Conservation (phyloP, 2,797 vertebrate species). For the Artibeus jamaicensis region DNA sequence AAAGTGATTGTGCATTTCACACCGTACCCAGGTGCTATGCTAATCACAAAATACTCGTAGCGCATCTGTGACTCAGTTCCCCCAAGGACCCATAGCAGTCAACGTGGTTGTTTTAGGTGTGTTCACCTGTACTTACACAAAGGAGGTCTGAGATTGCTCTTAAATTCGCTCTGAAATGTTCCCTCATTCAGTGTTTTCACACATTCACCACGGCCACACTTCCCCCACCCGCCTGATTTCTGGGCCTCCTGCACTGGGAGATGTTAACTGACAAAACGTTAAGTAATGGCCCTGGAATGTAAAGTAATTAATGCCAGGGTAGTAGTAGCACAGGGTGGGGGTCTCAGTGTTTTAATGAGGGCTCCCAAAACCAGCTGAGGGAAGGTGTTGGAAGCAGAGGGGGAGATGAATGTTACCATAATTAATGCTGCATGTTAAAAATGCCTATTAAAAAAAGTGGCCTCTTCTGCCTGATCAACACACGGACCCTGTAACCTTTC, state of each 20-base stretch:
- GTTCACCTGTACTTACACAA: background rate
- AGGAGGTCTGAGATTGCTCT: constrained; percentile 19
- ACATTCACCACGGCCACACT: background rate
- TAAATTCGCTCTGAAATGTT: background rate
- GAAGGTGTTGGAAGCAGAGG: background rate
- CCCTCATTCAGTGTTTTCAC: background rate
- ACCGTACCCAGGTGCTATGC: background rate
- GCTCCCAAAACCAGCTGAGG: background rate
- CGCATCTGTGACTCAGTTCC: background rate
- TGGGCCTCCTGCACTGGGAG: background rate
- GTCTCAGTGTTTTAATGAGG: constrained; percentile 27
- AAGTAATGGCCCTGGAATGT: background rate
- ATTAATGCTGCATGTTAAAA: constrained; percentile 33
- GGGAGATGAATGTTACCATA: background rate
- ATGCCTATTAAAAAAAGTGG: constrained; percentile 24
- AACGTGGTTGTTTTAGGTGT: background rate
- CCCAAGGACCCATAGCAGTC: background rate
- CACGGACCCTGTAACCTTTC: background rate
- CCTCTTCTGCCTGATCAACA: constrained; percentile 12
- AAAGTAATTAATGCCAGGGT: constrained; percentile 34
- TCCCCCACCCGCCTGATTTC: background rate
- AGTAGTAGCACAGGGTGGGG: constrained; percentile 5
- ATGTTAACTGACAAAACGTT: background rate
- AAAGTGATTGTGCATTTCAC: background rate
- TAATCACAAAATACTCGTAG: background rate